Conservation (phyloP, 1,140 invertebrate genomes). For the Hirudo medicinalis region DNA sequence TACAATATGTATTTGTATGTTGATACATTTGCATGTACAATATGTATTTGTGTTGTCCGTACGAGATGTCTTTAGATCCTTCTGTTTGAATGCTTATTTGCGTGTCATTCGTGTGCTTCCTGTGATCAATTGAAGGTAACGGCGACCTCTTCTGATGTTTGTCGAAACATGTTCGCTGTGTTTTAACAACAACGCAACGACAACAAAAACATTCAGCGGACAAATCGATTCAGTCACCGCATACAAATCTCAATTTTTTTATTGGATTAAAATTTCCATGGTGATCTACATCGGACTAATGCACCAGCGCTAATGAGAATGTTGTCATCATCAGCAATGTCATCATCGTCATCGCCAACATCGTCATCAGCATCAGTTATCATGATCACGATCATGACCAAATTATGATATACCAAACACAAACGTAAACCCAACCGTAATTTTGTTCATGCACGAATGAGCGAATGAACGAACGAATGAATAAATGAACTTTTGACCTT, state of each 20-base stretch:
- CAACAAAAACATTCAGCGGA: too few relatives aligned
- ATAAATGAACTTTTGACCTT: background rate
- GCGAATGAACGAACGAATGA: background rate
- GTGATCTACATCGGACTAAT: too few relatives aligned
- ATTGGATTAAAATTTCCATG: too few relatives aligned
- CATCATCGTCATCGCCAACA: too few relatives aligned
- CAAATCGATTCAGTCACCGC: too few relatives aligned
- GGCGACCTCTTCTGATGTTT: background rate
- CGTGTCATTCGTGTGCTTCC: background rate
- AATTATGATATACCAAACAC: too few relatives aligned
- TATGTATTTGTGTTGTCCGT: background rate
- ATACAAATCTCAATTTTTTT: too few relatives aligned
- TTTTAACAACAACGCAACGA: too few relatives aligned
- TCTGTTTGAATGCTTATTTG: conserved; percentile 9
- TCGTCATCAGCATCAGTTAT: too few relatives aligned
- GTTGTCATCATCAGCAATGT: too few relatives aligned
- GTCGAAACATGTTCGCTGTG: background rate
- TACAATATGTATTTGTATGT: background rate
- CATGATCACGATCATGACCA: too few relatives aligned
- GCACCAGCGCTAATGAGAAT: too few relatives aligned
- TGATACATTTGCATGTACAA: background rate
- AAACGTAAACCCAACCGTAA: background rate
- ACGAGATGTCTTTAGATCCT: background rate
- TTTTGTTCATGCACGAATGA: background rate
- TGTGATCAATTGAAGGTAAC: conserved; percentile 11